These are phyloP conservation scores for Condylura cristata DNA, from an alignment of 2,113 vertebrate genomes.

Conservation along the genomic window DNA sequence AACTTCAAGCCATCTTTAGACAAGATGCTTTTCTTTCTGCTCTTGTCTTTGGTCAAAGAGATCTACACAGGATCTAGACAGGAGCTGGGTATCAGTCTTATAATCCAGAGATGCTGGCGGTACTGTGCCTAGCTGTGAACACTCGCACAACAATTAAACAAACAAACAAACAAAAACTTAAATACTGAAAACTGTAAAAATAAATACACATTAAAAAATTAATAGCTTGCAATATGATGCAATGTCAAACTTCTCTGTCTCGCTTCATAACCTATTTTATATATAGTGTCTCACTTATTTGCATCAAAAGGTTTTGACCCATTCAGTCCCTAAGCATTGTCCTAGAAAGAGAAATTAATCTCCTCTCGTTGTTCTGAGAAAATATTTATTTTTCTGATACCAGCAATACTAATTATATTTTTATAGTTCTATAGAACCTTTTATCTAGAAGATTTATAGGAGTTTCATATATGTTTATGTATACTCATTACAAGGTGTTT, in stretches of 20 bases:
- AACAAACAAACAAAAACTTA: too few species aligned
- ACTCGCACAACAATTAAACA: neutral
- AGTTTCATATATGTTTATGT: neutral
- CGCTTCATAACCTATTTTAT: neutral
- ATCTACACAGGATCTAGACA: neutral
- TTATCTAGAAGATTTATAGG: conserved; percentile 25
- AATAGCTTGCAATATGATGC: neutral
- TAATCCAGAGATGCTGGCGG: neutral
- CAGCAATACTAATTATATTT: conserved; percentile 24
- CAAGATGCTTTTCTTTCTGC: neutral
- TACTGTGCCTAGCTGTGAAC: neutral
- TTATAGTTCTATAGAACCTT: neutral
- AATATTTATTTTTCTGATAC: conserved; percentile 51
- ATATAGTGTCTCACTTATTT: neutral
- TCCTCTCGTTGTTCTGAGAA: conserved; percentile 25
- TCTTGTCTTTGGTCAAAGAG: neutral
- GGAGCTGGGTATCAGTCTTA: neutral
- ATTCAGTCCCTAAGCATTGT: neutral
- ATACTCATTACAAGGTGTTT: neutral
- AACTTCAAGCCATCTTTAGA: neutral
- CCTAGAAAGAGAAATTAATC: neutral
- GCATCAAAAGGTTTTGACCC: neutral
- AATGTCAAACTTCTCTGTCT: neutral
- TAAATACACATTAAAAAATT: neutral
- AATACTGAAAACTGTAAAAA: too few species aligned